These are phyloP conservation scores for Zaprionus lachaisei DNA, from an alignment of 1,140 invertebrate species.

Conservation along the genomic window DNA sequence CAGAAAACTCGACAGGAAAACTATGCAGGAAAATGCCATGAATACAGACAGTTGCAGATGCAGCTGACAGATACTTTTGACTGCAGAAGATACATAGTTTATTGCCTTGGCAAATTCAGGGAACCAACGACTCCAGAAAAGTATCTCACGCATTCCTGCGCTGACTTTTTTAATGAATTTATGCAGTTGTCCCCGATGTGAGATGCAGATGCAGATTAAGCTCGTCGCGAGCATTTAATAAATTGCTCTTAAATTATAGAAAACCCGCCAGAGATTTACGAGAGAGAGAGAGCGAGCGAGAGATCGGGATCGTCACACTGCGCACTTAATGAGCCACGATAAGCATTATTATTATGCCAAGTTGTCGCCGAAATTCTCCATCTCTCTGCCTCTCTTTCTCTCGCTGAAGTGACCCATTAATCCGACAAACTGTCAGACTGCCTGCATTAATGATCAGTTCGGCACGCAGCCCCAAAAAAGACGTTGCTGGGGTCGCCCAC, in stretches of 20 bases:
- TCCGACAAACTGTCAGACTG: slow-evolving; percentile 63
- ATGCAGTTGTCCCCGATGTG: slow-evolving; percentile 60
- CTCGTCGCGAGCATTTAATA: slow-evolving; percentile 68
- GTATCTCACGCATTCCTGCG: slow-evolving; percentile 65
- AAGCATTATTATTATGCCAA: slow-evolving; percentile 45
- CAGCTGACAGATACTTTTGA: slow-evolving; percentile 22
- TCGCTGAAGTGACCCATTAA: slow-evolving; percentile 66
- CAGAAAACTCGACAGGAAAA: not conserved
- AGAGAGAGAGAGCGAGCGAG: not conserved
- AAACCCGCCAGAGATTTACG: slow-evolving; percentile 51
- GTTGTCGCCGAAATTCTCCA: slow-evolving; percentile 35
- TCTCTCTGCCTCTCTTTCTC: slow-evolving; percentile 6
- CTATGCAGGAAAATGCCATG: not conserved
- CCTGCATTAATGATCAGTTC: slow-evolving; percentile 63
- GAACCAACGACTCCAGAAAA: slow-evolving; percentile 28
- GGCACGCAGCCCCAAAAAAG: slow-evolving; percentile 8
- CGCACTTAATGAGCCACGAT: slow-evolving; percentile 40
- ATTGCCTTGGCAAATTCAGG: slow-evolving; percentile 53
- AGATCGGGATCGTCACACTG: slow-evolving; percentile 12
- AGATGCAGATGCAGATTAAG: slow-evolving; percentile 71
- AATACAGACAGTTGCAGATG: slow-evolving; percentile 31
- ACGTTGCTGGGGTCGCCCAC: slow-evolving; percentile 63
- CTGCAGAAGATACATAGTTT: slow-evolving; percentile 12
- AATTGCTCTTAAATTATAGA: slow-evolving; percentile 74
- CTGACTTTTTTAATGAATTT: slow-evolving; percentile 68